A percentile compares a stretch with the other conserved stretches of the same genome.
Evolutionary conservation across 2,113 vertebrate species (phyloP).

Genomic region (Pampusana beccarii): DNA sequence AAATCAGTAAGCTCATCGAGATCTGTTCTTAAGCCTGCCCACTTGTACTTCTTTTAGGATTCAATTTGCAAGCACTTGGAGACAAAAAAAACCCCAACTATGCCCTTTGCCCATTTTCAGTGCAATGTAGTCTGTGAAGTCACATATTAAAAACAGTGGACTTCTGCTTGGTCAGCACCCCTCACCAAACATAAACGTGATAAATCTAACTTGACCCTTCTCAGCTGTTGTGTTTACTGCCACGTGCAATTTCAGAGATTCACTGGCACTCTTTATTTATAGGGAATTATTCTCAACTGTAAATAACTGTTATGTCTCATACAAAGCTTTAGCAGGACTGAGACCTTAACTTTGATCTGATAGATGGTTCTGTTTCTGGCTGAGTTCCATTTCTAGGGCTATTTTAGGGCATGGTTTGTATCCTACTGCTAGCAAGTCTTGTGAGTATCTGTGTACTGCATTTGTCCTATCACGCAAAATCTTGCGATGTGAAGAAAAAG

Average conservation of each 20-base stretch:
- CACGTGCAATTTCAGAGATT: not conserved
- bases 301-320: not conserved
- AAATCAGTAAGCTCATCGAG: not conserved
- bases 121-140: not conserved
- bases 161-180: not conserved
- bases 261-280: not conserved
- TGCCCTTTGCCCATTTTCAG: not conserved
- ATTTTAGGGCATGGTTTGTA: not conserved
- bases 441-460: not conserved
- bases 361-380: not conserved
- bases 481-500: not conserved
- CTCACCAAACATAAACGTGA: not conserved
- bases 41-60: not conserved
- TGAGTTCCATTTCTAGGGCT: not conserved
- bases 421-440: not conserved
- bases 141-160: not conserved
- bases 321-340: not conserved
- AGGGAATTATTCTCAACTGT: slow-evolving; percentile 4
- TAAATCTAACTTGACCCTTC: not conserved
- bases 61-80: not conserved
- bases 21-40: not conserved
- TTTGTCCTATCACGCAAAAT: not conserved
- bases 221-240: not conserved
- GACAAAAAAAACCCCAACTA: not conserved
- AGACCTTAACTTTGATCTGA: slow-evolving; percentile 5